A percentile compares a stretch with the other conserved stretches of the same genome.
phyloP scores from a whole-genome alignment of 1,140 invertebrate species.

The Anastrepha obliqua region DNA sequence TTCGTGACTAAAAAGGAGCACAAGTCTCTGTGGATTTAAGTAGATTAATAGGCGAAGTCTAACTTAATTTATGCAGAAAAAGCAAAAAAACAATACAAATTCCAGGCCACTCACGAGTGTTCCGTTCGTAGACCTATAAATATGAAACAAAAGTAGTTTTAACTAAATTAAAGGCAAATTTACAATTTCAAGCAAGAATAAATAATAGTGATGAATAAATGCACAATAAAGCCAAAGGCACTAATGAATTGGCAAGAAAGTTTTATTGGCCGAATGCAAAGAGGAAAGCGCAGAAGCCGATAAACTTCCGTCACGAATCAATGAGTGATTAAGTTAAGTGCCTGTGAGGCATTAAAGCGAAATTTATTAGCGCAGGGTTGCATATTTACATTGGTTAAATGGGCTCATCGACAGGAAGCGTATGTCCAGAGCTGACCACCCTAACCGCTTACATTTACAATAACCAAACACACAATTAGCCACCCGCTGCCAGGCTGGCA shows the following conservation, averaged over 20 bases:
- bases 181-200: background rate
- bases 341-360: background rate
- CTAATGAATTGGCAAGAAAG: slow-evolving; percentile 9
- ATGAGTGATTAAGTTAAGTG: background rate
- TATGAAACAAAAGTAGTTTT: slow-evolving; percentile 9
- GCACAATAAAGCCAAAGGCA: background rate
- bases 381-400: background rate
- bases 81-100: background rate
- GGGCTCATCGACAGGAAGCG: background rate
- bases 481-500: too few relatives aligned
- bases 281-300: background rate
- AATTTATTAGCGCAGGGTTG: background rate
- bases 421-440: background rate
- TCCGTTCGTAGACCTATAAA: background rate
- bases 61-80: too few relatives aligned
- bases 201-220: background rate
- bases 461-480: too few relatives aligned
- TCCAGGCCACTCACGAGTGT: background rate
- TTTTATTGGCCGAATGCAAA: background rate
- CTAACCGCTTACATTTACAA: too few relatives aligned
- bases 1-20: background rate
- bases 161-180: slow-evolving; percentile 5
- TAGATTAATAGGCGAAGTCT: too few relatives aligned
- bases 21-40: background rate
- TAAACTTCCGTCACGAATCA: background rate